Conservation (phyloP, 64 coral and sea anemone species). For the Porites australiensis region DNA sequence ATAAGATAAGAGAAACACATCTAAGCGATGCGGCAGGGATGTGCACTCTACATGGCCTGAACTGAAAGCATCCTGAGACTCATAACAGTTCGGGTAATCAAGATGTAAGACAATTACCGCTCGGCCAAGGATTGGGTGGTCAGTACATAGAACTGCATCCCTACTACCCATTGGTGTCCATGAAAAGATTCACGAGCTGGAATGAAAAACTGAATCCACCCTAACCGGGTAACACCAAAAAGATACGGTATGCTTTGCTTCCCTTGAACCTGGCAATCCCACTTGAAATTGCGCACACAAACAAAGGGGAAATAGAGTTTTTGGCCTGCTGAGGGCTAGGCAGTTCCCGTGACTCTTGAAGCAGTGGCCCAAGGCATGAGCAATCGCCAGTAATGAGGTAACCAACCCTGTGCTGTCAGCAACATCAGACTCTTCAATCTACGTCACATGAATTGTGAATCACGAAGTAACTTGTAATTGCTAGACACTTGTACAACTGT, state of each 20-base stretch:
- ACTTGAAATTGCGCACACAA: not conserved
- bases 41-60: no score
- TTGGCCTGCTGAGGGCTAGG: constrained; percentile 12
- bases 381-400: not conserved
- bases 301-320: not conserved
- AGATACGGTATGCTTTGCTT: not conserved
- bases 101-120: not conserved
- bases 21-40: no score
- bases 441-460: constrained; percentile 34
- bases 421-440: constrained; percentile 70
- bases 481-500: constrained; percentile 48
- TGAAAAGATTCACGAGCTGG: constrained; percentile 10
- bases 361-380: not conserved
- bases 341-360: not conserved
- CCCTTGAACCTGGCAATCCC: constrained; percentile 11
- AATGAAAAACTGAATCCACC: not conserved
- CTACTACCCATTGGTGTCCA: not conserved
- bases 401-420: constrained; percentile 5
- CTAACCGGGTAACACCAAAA: not conserved
- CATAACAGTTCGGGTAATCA: no score
- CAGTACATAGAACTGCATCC: not conserved
- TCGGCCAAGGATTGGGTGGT: not conserved
- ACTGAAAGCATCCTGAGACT: no score
- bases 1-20: no score
- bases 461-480: constrained; percentile 26